These are phyloP conservation scores for Acanthacorydalis orientalis DNA, from an alignment of 2,888 invertebrate species.

Conservation along the genomic window DNA sequence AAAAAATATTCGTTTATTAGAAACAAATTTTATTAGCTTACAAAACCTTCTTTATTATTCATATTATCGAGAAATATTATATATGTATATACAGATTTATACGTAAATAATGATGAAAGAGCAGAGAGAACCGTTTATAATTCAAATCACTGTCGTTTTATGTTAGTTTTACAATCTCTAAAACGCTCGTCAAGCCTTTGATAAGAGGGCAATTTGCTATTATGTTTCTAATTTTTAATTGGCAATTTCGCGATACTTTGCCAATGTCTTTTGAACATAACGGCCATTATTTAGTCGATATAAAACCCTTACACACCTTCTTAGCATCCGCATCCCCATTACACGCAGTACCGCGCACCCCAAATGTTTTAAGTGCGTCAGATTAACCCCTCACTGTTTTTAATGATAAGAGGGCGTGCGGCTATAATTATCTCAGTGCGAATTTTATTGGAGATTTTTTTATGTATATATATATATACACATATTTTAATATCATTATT, in stretches of 20 bases:
- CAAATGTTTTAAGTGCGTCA: not conserved
- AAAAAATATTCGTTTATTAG: too few relatives aligned
- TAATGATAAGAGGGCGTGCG: not conserved
- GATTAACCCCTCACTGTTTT: conserved; percentile 4
- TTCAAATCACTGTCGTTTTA: too few relatives aligned
- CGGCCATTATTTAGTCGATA: not conserved
- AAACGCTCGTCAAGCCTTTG: not conserved
- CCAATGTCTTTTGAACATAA: not conserved
- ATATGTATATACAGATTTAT: too few relatives aligned
- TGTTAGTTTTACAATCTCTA: too few relatives aligned
- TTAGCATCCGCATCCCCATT: too few relatives aligned
- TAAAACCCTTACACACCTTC: not conserved
- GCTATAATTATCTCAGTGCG: conserved; percentile 1
- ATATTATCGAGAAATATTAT: too few relatives aligned
- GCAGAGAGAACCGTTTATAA: too few relatives aligned
- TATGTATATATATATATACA: too few relatives aligned
- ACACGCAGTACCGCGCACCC: not conserved
- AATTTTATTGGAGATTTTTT: conserved; percentile 1
- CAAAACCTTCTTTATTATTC: too few relatives aligned
- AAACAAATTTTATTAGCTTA: too few relatives aligned
- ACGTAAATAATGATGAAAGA: too few relatives aligned
- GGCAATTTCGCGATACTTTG: conserved; percentile 1
- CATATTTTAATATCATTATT: too few relatives aligned
- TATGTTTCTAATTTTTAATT: conserved; percentile 1
- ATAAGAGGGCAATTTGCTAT: not conserved